A percentile compares a stretch with the other conserved stretches of the same genome.
Conservation (phyloP, 2,797 vertebrate genomes). For the Apodemus agrarius region DNA sequence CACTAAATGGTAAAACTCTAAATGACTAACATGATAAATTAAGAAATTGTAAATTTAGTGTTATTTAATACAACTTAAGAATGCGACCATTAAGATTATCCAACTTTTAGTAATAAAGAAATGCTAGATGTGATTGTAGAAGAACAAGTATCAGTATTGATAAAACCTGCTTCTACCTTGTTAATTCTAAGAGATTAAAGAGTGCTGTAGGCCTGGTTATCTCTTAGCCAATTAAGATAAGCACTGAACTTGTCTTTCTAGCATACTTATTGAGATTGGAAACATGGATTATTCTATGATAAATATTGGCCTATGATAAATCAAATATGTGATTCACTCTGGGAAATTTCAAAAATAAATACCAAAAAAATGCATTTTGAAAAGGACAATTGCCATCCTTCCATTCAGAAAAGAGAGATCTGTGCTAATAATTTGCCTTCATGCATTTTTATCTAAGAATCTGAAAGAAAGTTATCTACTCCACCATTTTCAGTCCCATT, state of each 20-base stretch:
- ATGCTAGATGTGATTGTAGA: constrained; percentile 83
- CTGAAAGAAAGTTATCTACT: constrained; percentile 44
- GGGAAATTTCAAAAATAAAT: constrained; percentile 63
- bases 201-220: constrained; percentile 86
- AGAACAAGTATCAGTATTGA: constrained; percentile 88
- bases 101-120: constrained; percentile 83
- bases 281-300: constrained; percentile 85
- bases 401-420: background rate
- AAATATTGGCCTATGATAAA: constrained; percentile 80
- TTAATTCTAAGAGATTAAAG: constrained; percentile 89
- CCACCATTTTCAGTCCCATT: background rate
- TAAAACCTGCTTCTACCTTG: constrained; percentile 86
- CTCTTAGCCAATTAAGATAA: constrained; percentile 90
- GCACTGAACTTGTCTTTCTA: constrained; percentile 86
- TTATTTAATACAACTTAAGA: constrained; percentile 70
- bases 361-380: constrained; percentile 59
- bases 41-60: constrained; percentile 42
- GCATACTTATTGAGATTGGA: constrained; percentile 87
- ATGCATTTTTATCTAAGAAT: constrained; percentile 40
- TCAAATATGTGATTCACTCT: constrained; percentile 51
- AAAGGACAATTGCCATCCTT: constrained; percentile 51
- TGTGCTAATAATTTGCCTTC: background rate
- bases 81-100: constrained; percentile 84
- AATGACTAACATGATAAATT: constrained; percentile 4
- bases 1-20: background rate